phyloP scores from a whole-genome alignment of 2,888 invertebrate genomes.

The Heliconius charithonia region DNA sequence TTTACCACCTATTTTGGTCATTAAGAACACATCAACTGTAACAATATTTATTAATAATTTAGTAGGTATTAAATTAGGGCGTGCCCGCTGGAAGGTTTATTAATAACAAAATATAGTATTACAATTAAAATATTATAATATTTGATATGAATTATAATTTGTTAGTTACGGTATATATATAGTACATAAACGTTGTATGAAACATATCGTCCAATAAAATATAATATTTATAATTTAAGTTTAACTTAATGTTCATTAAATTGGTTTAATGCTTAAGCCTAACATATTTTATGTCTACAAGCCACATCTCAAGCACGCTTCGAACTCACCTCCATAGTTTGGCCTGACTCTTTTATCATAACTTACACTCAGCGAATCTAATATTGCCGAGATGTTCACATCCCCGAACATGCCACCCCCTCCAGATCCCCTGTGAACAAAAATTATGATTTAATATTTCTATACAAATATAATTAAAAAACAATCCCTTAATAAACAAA shows the following conservation, averaged over 20 bases:
- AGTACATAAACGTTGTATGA: slow-evolving; percentile 8
- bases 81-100: too few relatives aligned
- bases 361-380: slow-evolving; percentile 96
- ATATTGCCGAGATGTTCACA: slow-evolving; percentile 96
- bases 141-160: not conserved
- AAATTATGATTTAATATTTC: slow-evolving; percentile 44
- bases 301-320: not conserved
- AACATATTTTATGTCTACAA: slow-evolving; percentile 1
- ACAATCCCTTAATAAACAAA: not conserved
- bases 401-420: slow-evolving; percentile 93
- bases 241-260: not conserved
- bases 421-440: slow-evolving; percentile 82
- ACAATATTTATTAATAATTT: too few relatives aligned
- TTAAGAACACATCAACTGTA: too few relatives aligned
- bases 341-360: slow-evolving; percentile 99
- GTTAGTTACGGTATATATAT: not conserved
- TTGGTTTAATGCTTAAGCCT: slow-evolving; percentile 9
- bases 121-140: too few relatives aligned
- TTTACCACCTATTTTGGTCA: too few relatives aligned
- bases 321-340: slow-evolving; percentile 95
- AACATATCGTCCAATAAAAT: slow-evolving; percentile 4
- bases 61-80: too few relatives aligned
- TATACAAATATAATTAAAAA: not conserved
- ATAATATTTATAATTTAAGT: not conserved
- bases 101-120: too few relatives aligned